Base-by-base conservation (phyloP, 2,113 vertebrate species). In the Gallinago paraguaiae region DNA sequence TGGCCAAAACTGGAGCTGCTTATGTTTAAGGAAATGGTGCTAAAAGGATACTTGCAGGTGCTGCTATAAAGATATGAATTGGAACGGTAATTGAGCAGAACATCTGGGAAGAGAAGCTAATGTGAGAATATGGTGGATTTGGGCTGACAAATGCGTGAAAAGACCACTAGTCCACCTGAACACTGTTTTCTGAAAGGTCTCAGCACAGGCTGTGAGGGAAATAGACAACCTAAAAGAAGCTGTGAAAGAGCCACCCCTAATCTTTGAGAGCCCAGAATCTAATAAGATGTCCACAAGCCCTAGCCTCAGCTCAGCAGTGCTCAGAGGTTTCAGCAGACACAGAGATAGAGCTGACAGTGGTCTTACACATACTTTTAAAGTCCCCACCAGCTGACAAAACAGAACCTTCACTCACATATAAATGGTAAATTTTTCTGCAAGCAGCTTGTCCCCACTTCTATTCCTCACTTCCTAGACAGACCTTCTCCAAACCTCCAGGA, bases 281-380 rank as follows among this genome's bases (percentile, higher is more conserved):
- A 37, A 4, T 37, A 17, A 67, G 17, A 8, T 2, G 5, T 22
- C 30, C 37, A 19, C 30, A 78, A 18, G 13, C 11, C 63, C 24
- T 41, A 41, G 4, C 4, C 37, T 13, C 23, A 70, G 9, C n/a
- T 63, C 48, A 69, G 0, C 22, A 4, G 2, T 31, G 6, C 14
- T 74, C 17, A 51, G 39, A 81, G 45, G 7, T 30, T 67, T 82
- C 45, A 61, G 30, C 23, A 70, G 7, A 65, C n/a, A 46, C 11
- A 45, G 33, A 50, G 13, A 51, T 45, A 13, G 12, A 63, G 7
- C 12, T 60, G 64, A 13, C 14, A 31, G 22, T 35, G 13, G 9
- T 51, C 24, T 67, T 67, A 20, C 6, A 67, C 8, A 5, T 27
- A 4, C 17, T 87, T 89, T 45, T 35, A 59, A 48, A 61, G 20